Base-by-base conservation (phyloP, 1,140 invertebrate genomes). In the Drosophila leontia region DNA sequence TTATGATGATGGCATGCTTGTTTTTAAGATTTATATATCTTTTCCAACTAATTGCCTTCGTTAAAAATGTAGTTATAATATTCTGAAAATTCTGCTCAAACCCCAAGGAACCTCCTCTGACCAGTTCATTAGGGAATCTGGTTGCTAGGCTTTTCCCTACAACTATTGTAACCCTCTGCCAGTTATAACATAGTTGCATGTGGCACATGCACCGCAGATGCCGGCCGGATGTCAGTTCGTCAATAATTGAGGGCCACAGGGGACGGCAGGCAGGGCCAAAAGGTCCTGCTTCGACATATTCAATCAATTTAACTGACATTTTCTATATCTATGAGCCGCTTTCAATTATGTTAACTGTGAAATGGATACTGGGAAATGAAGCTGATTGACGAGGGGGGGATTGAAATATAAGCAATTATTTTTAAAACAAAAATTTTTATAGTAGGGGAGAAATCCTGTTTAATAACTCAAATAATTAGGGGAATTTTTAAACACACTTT, bases 291-390 rank as follows among this genome's bases (percentile, higher is more conserved):
- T 17, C 75, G 69, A 62, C 65, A 59, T 76, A 65, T 69, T 85
- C 80, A 87, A 86, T 86, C 83, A 76, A 75, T 64, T 75, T 69
- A 39, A 68, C 55, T 72, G 83, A 57, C 82, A 45, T 68, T 67
- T 71, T 72, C 61, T 61, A 53, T 47, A 39, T 55, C 51, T 19
- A 59, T 34, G 32, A 37, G 35, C 56, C 39, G 37, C 35, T 47
- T 50, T 50, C 39, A 56, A 67, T 77, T 60, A 84, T 80, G 57
- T 50, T 42, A 50, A 63, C 42, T 53, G 64, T 55, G 56, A 41
- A 53, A 53, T 51, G 59, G 37, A 64, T 56, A 55, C 15, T 29
- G 37, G 19, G 19, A 0, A 23, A 35, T 19, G 50, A 8, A 5
- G 8, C 1, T 50, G 8, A 9, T 4, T n/a, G 41, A 17, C 3